Conservation (phyloP, 2,113 vertebrate genomes). For the Rhadina sibilatrix region DNA sequence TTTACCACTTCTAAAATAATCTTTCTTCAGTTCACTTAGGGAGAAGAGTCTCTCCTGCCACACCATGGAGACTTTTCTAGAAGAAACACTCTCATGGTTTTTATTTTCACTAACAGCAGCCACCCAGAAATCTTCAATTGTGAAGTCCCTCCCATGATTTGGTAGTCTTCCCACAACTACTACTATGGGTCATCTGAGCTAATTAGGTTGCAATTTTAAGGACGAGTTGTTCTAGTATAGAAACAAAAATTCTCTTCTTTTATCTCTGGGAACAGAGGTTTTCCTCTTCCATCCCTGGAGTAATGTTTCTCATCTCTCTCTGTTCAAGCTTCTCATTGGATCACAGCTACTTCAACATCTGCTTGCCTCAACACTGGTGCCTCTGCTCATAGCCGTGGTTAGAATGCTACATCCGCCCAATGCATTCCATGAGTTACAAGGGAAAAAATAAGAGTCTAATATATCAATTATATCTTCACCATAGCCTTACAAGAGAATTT, state of each 20-base stretch:
- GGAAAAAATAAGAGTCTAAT: background rate
- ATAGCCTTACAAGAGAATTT: background rate
- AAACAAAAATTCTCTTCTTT: background rate
- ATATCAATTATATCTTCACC: background rate
- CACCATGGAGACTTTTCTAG: background rate
- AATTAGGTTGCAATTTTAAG: background rate
- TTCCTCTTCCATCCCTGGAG: background rate
- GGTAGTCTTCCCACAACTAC: background rate
- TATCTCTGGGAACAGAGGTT: background rate
- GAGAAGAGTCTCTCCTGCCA: background rate
- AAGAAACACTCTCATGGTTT: background rate
- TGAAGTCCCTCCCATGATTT: background rate
- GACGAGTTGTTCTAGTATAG: background rate
- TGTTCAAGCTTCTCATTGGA: background rate
- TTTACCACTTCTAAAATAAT: background rate
- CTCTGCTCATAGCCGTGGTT: background rate
- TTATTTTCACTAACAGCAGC: background rate
- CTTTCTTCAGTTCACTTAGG: background rate
- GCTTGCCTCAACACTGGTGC: background rate
- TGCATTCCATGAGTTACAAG: background rate
- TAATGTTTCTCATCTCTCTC: background rate
- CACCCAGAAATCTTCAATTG: fast-evolving
- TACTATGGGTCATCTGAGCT: background rate
- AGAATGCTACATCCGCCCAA: background rate
- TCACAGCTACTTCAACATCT: background rate